phyloP scores from a whole-genome alignment of 2,888 invertebrate species.

The Camptogramma bilineatum region DNA sequence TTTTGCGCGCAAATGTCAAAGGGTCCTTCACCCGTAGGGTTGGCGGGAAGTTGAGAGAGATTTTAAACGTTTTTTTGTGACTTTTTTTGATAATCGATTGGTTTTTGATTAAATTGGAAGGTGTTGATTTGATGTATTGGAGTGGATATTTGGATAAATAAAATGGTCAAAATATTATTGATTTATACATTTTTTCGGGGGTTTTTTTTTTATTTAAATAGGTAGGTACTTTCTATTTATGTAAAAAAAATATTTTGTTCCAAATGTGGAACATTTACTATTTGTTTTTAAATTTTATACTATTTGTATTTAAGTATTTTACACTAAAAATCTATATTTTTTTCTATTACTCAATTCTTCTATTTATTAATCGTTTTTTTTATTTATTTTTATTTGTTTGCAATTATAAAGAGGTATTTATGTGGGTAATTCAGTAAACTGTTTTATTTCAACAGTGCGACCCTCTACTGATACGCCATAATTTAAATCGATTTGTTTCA shows the following conservation, averaged over 20 bases:
- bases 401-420: background rate
- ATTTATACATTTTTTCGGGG: too few relatives aligned
- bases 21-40: conserved; percentile 53
- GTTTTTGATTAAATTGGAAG: background rate
- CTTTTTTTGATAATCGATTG: conserved; percentile 1
- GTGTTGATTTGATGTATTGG: background rate
- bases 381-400: too few relatives aligned
- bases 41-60: conserved; percentile 12
- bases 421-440: background rate
- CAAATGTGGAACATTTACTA: too few relatives aligned
- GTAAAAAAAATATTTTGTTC: too few relatives aligned
- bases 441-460: background rate
- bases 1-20: conserved; percentile 58
- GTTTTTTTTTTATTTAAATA: too few relatives aligned
- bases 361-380: too few relatives aligned
- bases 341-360: too few relatives aligned
- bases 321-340: too few relatives aligned
- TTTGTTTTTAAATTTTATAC: too few relatives aligned
- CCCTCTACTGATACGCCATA: background rate
- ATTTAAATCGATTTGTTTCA: conserved; percentile 22
- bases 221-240: too few relatives aligned
- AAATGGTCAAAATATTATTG: background rate
- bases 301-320: too few relatives aligned
- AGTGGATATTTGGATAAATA: background rate
- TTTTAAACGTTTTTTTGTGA: background rate